A percentile compares a stretch with the other conserved stretches of the same genome.
Evolutionary conservation across 2,888 invertebrate species (phyloP).

Genomic region (Melinopterus prodromus): DNA sequence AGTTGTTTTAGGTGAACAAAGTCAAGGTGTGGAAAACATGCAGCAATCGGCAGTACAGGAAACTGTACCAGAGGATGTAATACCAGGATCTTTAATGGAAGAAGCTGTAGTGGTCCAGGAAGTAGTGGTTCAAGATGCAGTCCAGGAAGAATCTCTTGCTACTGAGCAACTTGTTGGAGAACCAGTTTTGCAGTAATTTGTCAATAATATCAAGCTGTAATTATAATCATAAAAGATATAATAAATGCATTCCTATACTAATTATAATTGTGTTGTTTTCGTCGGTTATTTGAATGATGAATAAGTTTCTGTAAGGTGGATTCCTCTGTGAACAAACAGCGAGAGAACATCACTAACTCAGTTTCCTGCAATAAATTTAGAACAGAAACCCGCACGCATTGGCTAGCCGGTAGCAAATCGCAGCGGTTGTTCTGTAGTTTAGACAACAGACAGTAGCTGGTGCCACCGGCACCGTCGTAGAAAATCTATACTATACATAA

Average conservation of each 20-base stretch:
- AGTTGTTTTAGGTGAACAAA: background rate
- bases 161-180: slow-evolving; percentile 8
- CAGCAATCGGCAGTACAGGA: background rate
- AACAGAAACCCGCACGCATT: background rate
- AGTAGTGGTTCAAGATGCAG: background rate
- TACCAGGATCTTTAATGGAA: background rate
- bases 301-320: background rate
- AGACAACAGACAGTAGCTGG: background rate
- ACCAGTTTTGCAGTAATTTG: too few species aligned
- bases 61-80: background rate
- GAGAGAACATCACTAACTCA: background rate
- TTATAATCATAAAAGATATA: too few species aligned
- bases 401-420: background rate
- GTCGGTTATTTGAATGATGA: background rate
- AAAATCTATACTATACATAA: background rate
- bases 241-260: too few species aligned
- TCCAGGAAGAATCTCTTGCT: background rate
- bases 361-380: background rate
- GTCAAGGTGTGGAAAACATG: background rate
- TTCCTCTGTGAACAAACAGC: background rate
- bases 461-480: background rate
- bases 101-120: background rate
- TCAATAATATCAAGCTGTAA: too few species aligned
- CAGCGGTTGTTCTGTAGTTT: background rate
- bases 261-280: too few species aligned